Evolutionary conservation across 2,888 invertebrate genomes (phyloP).

Genomic region (Cryptosula pallasiana): DNA sequence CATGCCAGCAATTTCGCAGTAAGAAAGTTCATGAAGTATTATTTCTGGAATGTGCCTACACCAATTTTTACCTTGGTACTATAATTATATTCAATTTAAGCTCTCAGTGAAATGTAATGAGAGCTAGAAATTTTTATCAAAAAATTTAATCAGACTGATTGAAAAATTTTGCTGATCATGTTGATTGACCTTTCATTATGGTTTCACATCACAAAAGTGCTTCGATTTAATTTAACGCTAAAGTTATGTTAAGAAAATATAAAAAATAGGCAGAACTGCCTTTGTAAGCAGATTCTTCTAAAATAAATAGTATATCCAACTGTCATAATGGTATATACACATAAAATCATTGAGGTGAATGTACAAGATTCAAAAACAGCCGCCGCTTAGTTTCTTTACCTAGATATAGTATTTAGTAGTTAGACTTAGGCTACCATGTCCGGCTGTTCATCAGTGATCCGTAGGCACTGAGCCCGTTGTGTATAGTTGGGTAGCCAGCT

Average conservation of each 20-base stretch:
- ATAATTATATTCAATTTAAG: too few relatives aligned
- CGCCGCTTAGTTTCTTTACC: not conserved
- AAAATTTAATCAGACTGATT: too few relatives aligned
- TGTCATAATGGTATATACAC: not conserved
- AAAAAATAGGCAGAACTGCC: not conserved
- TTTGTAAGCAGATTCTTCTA: not conserved
- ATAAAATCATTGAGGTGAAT: not conserved
- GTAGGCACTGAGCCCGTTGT: not conserved
- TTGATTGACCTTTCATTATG: too few relatives aligned
- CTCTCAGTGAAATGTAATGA: too few relatives aligned
- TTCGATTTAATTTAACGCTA: too few relatives aligned
- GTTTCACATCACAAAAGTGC: too few relatives aligned
- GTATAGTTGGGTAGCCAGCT: constrained; percentile 11
- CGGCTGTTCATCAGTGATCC: constrained; percentile 3
- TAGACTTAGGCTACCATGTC: not conserved
- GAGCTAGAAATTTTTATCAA: too few relatives aligned
- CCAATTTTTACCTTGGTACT: too few relatives aligned
- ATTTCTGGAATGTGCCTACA: too few relatives aligned
- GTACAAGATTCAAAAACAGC: not conserved
- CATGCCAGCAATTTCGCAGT: too few relatives aligned
- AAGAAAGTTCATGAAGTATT: too few relatives aligned
- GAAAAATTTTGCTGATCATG: too few relatives aligned
- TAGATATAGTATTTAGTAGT: not conserved
- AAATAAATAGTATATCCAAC: not conserved
- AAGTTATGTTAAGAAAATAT: not conserved